Base-by-base conservation (phyloP, 1,140 invertebrate species). In the Drosophila ficusphila region DNA sequence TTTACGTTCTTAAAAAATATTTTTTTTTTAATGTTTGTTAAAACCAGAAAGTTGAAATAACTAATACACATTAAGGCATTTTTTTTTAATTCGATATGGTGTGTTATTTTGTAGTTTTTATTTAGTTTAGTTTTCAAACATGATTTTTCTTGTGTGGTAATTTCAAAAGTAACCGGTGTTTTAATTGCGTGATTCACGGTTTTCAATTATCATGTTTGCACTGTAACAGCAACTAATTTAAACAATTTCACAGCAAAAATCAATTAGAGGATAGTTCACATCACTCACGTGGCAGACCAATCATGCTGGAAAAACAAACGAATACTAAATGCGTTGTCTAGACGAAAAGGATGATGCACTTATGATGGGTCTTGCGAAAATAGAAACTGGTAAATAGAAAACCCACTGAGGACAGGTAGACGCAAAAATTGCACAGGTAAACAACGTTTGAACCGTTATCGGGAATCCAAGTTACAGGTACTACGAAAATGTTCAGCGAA, bases 251-350 rank as follows among this genome's bases (percentile, higher is more conserved):
- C 19, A 21, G 23, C 44, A 31, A 36, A 25, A 62, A 64, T 79
- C 33, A 75, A 76, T 68, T 72, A 68, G 52, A 33, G 53, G 56
- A 56, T 29, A 29, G 21, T 68, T 33, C 33, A 64, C 42, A 46
- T 64, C 60, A 83, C 82, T 86, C 58, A 86, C 81, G 81, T 88
- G 81, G 81, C 81, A 85, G 41, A 74, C 76, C 76, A 54, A 85
- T 74, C 82, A 86, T 86, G 57, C 33, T 73, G 27, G 60, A 47
- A 39, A 34, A 48, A 64, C 51, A 39, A 34, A 48, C 49, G 12
- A 58, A 67, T 54, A 75, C 71, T 75, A 62, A 73, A 53, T 73
- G 41, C 16, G 2, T 6, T 3, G 69, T 48, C 39, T 44, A 52
- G 53, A 54, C 41, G 44, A 27, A 29, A 57, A 46, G 48, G 16